These are phyloP conservation scores for Spheniscus mendiculus DNA, from an alignment of 2,113 vertebrate species.

Conservation along the genomic window DNA sequence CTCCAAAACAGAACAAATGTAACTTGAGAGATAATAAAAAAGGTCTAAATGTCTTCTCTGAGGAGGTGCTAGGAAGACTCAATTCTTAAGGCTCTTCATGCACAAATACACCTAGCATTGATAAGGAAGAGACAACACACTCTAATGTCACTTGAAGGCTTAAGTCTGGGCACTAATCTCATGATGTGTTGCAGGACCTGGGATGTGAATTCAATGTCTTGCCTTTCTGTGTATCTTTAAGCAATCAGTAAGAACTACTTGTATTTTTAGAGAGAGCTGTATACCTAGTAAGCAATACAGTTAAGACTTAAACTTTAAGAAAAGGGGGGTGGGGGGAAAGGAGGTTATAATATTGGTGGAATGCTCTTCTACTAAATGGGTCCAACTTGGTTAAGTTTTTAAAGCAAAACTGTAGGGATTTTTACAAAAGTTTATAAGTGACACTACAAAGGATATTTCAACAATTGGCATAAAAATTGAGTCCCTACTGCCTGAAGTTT, in stretches of 20 bases:
- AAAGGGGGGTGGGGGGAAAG: too few relatives aligned
- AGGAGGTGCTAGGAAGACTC: neutral
- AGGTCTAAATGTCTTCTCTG: neutral
- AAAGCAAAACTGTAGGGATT: neutral
- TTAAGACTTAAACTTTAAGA: neutral
- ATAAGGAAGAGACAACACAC: neutral
- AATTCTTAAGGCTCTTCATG: neutral
- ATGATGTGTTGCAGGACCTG: neutral
- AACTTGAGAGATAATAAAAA: neutral
- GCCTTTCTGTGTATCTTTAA: neutral
- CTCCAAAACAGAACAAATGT: neutral
- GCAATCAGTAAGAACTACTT: neutral
- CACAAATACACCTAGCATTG: fast-evolving
- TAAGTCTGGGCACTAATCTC: neutral
- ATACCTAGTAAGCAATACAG: neutral
- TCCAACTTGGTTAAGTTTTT: neutral
- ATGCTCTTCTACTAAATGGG: neutral
- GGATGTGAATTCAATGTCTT: neutral
- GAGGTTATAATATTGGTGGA: neutral
- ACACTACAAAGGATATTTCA: neutral
- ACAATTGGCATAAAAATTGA: neutral
- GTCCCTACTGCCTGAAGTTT: neutral
- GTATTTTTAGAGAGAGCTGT: fast-evolving
- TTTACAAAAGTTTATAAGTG: neutral
- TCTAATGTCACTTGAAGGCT: neutral